phyloP scores from a whole-genome alignment of 2,888 invertebrate species.

The Beris chalybata region DNA sequence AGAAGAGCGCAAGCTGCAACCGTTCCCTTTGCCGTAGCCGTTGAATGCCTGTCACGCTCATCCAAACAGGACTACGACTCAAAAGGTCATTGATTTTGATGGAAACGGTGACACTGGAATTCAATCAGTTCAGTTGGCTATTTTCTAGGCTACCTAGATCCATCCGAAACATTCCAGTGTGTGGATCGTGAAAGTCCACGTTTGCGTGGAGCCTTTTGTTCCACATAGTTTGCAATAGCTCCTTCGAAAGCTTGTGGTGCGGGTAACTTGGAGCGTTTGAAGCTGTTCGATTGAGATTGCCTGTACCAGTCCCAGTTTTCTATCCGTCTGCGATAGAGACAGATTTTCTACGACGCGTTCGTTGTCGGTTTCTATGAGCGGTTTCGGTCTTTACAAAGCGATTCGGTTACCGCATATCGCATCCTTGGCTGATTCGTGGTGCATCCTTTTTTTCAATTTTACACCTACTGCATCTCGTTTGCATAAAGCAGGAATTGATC shows the following conservation, averaged over 20 bases:
- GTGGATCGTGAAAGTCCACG: background rate
- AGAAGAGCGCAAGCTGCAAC: background rate
- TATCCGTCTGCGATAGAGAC: constrained; percentile 33
- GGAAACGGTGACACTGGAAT: constrained; percentile 27
- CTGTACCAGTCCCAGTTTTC: constrained; percentile 35
- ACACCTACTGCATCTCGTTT: too few relatives aligned
- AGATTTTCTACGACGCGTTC: constrained; percentile 17
- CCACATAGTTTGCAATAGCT: constrained; percentile 11
- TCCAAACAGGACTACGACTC: background rate
- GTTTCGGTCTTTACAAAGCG: too few relatives aligned
- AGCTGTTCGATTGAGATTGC: constrained; percentile 29
- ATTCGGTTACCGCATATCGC: too few relatives aligned
- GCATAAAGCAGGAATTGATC: too few relatives aligned
- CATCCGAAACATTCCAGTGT: constrained; percentile 8
- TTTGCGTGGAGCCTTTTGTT: background rate
- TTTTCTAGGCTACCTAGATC: background rate
- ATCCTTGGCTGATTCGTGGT: too few relatives aligned
- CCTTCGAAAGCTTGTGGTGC: constrained; percentile 2
- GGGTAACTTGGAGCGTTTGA: constrained; percentile 23
- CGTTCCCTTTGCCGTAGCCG: background rate
- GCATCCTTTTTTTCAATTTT: too few relatives aligned
- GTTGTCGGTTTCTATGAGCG: background rate
- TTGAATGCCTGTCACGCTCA: background rate
- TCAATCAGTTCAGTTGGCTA: constrained; percentile 3
- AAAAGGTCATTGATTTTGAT: constrained; percentile 13